Base-by-base conservation (phyloP, 2,797 vertebrate species). In the Chromis chromis region DNA sequence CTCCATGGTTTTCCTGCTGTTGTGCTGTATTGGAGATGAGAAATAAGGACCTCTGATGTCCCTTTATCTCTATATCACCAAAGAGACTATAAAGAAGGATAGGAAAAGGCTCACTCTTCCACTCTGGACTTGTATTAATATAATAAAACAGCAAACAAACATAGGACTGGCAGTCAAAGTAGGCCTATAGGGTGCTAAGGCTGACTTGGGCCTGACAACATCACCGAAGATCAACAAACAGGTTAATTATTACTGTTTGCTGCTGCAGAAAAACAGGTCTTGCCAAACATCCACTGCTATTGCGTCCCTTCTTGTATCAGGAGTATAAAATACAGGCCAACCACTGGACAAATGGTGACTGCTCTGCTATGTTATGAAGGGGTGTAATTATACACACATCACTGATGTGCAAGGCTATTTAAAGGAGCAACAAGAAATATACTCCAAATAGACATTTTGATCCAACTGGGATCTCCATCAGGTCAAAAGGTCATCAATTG, bases 11-110 rank as follows among this genome's bases (percentile, higher is more conserved):
- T 24, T 58, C 53, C 31, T 33, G 33, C 33, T 33, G 33, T 33
- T 53, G n/a, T n/a, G n/a, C n/a, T n/a, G n/a, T n/a, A n/a, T 67
- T 25, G 7, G 49, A 66, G 67, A 75, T 11, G 24, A 61, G 64
- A 64, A 50, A 8, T 42, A 17, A 58, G 28, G 25, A 62, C 6
- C 22, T 46, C n/a, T n/a, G 40, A 19, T 31, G 25, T 48, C 2
- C 11, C 28, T 21, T 16, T 19, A 1, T 56, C 11, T 49, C 17
- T 53, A 17, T 21, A 21, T 55, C 25, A 16, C 33, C 17, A 10
- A 36, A 60, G 42, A 55, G 59, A 16, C 17, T 48, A 2, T 19
- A 70, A 33, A 14, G 11, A n/a, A 28, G 8, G 24, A 62, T 24
- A 9, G 33, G 7, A 54, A 36, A 7, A 42, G 31, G 10, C 57